Evolutionary conservation across 2,888 invertebrate species (phyloP), one percentile per base, ranked within the genome.

Genomic region (Orthonevra nobilis): DNA sequence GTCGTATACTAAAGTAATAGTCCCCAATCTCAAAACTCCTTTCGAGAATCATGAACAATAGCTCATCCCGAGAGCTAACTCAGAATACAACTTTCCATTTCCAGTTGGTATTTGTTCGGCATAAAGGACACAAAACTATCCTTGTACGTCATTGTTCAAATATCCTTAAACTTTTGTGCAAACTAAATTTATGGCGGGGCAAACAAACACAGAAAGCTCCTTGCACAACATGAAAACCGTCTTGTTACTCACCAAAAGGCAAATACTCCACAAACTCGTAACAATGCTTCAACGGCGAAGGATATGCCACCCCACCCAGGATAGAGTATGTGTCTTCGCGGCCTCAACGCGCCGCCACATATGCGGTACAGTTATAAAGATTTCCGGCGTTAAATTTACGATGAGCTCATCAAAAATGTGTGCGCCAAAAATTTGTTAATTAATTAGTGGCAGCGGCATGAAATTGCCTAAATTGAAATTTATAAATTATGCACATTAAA

Each of bases 401-500:
- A 79, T 74, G 74, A 79, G 79, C 77, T 81, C 81, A 82, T 81
- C 81, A 82, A 81, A 82, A 81, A 69, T 81, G 63, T 81, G 61
- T 60, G 64, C 82, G 81, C 81, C 82, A 81, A 81, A 82, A 82
- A 81, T 82, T 82, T 74, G 81, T 74, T 82, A 82, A 82, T 82
- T 82, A 82, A 82, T 82, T 82, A 82, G 82, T 68, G 46, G 23
- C 38, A 17, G 14, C 20, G 81, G 61, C 60, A 54, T 61, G 48
- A 73, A 73, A 79, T 64, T 77, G 77, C 72, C 72, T 44, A 64
- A 64, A 77, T 73, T 79, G 79, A 79, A 79, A 79, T 79, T 79
- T 79, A 73, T 79, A 79, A 79, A 66, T 79, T 79, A 79, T 79
- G 79, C 79, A 79, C 73, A 61, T 73, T 79, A 79, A 79, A 73